Percentiles rank a stretch among this genome's conserved stretches.
Evolutionary conservation across 1,140 invertebrate species (phyloP).

Genomic region (Cotesia chilonis): DNA sequence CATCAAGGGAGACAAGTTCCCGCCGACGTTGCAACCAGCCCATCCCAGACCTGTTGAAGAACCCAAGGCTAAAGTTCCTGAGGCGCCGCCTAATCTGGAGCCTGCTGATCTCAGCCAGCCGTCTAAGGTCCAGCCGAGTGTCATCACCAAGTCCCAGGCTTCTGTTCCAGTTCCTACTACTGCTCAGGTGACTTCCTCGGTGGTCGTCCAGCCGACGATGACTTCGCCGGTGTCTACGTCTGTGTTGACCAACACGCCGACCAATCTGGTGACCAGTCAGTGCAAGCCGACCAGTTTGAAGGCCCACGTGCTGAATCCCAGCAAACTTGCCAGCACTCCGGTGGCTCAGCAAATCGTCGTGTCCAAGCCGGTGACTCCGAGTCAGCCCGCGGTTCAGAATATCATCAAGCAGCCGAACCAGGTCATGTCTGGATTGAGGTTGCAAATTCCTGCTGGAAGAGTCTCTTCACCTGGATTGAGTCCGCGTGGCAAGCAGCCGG

Average conservation of each 20-base stretch:
- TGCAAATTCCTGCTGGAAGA: slow-evolving; percentile 54
- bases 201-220: slow-evolving; percentile 40
- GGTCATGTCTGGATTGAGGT: slow-evolving; percentile 53
- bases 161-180: slow-evolving; percentile 25
- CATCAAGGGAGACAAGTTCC: slow-evolving; percentile 31
- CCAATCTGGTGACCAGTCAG: slow-evolving; percentile 35
- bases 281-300: slow-evolving; percentile 66
- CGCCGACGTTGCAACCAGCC: slow-evolving; percentile 20
- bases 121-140: slow-evolving; percentile 45
- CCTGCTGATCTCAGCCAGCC: slow-evolving; percentile 33
- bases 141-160: slow-evolving; percentile 54
- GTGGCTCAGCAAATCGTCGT: slow-evolving; percentile 46
- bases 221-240: slow-evolving; percentile 18
- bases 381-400: slow-evolving; percentile 54
- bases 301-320: slow-evolving; percentile 67
- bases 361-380: slow-evolving; percentile 49
- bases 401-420: slow-evolving; percentile 55
- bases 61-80: not conserved
- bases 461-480: slow-evolving; percentile 58
- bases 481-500: slow-evolving; percentile 48
- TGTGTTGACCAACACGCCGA: slow-evolving; percentile 21
- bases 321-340: slow-evolving; percentile 47
- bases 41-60: slow-evolving; percentile 15
- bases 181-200: not conserved
- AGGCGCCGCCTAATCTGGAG: slow-evolving; percentile 38